phyloP scores from a whole-genome alignment of 1,140 invertebrate genomes.

The Phthorimaea operculella region DNA sequence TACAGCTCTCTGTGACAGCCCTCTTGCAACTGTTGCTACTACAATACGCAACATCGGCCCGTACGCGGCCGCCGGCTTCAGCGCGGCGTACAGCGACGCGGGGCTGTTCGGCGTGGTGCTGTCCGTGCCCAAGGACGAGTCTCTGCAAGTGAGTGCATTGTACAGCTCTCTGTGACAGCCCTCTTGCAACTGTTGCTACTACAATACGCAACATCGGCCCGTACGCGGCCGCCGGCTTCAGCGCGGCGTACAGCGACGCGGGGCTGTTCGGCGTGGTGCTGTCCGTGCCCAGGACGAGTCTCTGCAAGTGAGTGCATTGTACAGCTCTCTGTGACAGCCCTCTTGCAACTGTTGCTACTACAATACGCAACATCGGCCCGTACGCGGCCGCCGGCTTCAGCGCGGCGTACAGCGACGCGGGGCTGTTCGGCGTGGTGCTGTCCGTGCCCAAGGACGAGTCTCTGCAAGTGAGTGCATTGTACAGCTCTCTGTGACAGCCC shows the following conservation, averaged over 20 bases:
- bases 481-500: too few species aligned
- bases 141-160: slow-evolving; percentile 39
- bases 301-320: slow-evolving; percentile 23
- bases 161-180: too few species aligned
- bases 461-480: slow-evolving; percentile 23
- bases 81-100: slow-evolving; percentile 82
- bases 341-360: too few species aligned
- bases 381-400: slow-evolving; percentile 79
- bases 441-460: slow-evolving; percentile 72
- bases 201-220: slow-evolving; percentile 69
- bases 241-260: slow-evolving; percentile 82
- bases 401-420: slow-evolving; percentile 83
- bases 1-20: too few species aligned
- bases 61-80: slow-evolving; percentile 77
- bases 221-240: slow-evolving; percentile 77
- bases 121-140: slow-evolving; percentile 71
- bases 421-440: slow-evolving; percentile 86
- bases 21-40: too few species aligned
- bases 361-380: slow-evolving; percentile 68
- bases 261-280: slow-evolving; percentile 89
- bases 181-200: too few species aligned
- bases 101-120: slow-evolving; percentile 89
- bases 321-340: too few species aligned
- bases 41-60: slow-evolving; percentile 69
- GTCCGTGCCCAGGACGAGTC: slow-evolving; percentile 71